Base-by-base conservation (phyloP, 2,113 vertebrate species). In the Clarias gariepinus region DNA sequence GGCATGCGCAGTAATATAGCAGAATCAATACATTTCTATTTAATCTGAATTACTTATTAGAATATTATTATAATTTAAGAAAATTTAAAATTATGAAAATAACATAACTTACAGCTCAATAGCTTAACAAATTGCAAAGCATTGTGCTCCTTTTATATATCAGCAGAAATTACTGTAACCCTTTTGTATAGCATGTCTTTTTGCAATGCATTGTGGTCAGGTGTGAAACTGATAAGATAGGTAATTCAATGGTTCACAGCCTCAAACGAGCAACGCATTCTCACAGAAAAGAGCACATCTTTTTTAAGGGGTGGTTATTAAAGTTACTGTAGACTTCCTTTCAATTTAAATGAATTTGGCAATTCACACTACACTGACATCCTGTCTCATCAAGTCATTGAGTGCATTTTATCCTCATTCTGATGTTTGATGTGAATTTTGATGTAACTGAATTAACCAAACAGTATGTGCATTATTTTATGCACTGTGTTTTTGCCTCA, bases 401-500 rank as follows among this genome's bases (percentile, higher is more conserved):
- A 77, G 57, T 28, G 81, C 41, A 74, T 83, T 55, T 53, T 47
- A 74, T 47, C 63, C 61, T 52, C 25, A 63, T n/a, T 61, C 57
- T 89, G 81, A 73, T 30, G 4, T 66, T 66, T 66, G 28, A 28
- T 73, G 33, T 66, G 88, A 86, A 52, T 76, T 73, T 71, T 36
- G 1, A 36, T 36, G 33, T 63, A 71, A 30, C 28, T 36, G 30
- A 36, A 71, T 19, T 36, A 19, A 36, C 30, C 8, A 16, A 36
- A 36, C 69, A 86, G 63, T 86, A 28, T 86, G 64, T 84, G 23
- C 41, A 83, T 73, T 19, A 10, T 21, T 23, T 23, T 47, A 47
- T 23, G 36, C 36, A 23, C 66, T 18, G 28, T 68, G 66, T 28
- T 69, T 15, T 18, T 33, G 68, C 30, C 68, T 33, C 68, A 19